Evolutionary conservation across 2,888 invertebrate species (phyloP), one percentile per base, ranked within the genome.

Genomic region (Auanema freiburgensis): DNA sequence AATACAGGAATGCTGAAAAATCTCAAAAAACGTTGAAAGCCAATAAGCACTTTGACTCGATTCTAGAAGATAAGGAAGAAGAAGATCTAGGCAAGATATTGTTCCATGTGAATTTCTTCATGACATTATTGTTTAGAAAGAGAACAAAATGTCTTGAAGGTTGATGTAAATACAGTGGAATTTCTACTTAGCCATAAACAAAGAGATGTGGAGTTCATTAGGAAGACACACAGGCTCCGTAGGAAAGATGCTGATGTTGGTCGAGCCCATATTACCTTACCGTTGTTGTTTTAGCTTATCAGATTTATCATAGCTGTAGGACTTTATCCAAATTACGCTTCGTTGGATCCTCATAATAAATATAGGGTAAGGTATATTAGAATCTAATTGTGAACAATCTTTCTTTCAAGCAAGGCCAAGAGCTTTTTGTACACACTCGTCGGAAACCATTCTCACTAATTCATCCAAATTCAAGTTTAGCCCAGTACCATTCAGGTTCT

Each of bases 311-410:
- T 98, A 21, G 91, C 92, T 74, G 90, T 92, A 85, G 95, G 96
- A 0, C 87, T 98, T 57, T 97, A 96, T 85, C 97, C 97, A 0
- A 94, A 97, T 86, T 88, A 94, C 63, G 92, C 95, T 0, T 89
- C 93, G n/a, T 90, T 92, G 0, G 97, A 98, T 84, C 92, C 93
- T 79, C 91, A 91, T 79, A 97, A 97, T 85, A 90, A 91, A 77
- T 92, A 90, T 80, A 93, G 93, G 87, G 89, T 89, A 23, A 52
- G 63, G 46, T 52, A 14, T n/a, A n/a, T n/a, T n/a, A n/a, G n/a
- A n/a, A n/a, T n/a, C n/a, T n/a, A n/a, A n/a, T n/a, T n/a, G n/a
- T n/a, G n/a, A n/a, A n/a, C 12, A 57, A 23, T 6, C 11, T n/a
- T 49, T 50, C 16, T 49, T 67, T 69, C 58, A 65, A 74, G 69